phyloP scores from a whole-genome alignment of 2,113 vertebrate species.

The Dicerorhinus sumatrensis region DNA sequence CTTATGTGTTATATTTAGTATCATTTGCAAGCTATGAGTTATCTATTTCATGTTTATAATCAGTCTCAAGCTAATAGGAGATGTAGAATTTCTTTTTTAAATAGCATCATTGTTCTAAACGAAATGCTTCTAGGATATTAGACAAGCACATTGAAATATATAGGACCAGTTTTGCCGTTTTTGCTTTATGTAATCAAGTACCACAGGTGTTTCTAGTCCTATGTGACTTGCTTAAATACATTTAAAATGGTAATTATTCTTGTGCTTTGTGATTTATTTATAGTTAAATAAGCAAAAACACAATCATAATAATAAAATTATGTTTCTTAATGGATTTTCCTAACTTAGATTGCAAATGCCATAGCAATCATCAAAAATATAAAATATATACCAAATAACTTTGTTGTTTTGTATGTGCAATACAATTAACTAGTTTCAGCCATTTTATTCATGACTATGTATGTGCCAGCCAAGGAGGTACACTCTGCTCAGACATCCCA shows the following conservation, averaged over 20 bases:
- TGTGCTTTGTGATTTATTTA: neutral
- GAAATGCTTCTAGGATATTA: neutral
- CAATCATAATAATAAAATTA: neutral
- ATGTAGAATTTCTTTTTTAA: neutral
- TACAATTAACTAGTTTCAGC: neutral
- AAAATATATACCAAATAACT: neutral
- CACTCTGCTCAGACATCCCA: neutral
- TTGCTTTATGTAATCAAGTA: neutral
- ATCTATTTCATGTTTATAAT: constrained; percentile 24
- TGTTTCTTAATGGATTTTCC: neutral
- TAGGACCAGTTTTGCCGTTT: neutral
- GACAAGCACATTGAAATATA: neutral
- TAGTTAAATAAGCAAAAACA: neutral
- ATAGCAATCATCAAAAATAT: neutral
- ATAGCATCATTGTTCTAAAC: neutral
- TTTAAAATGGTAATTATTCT: neutral
- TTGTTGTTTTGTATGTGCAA: neutral
- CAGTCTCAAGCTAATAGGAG: neutral
- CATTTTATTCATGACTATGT: neutral
- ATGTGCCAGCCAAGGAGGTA: neutral
- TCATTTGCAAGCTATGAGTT: neutral
- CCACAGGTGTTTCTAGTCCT: neutral
- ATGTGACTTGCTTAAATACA: neutral
- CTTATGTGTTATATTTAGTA: neutral
- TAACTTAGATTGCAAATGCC: neutral